A percentile compares a stretch with the other conserved stretches of the same genome.
Evolutionary conservation across 2,113 vertebrate species (phyloP).

Genomic region (Protomyctophum bolini): DNA sequence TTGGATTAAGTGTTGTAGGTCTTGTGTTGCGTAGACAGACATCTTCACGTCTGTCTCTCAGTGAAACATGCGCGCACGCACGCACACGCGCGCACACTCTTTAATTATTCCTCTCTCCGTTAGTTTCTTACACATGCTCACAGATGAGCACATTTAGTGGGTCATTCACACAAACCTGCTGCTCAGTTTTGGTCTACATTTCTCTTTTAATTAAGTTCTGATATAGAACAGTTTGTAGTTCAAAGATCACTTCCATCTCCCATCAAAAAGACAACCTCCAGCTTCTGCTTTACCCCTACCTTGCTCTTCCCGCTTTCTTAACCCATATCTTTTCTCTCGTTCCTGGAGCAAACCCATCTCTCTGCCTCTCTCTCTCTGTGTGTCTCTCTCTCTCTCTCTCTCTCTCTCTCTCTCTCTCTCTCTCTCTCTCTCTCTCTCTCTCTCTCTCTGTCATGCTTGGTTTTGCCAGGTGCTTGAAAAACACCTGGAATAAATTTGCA

Average conservation of each 20-base stretch:
- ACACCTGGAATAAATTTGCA: no score
- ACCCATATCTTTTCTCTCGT: background rate
- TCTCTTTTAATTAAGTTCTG: slow-evolving; percentile 41
- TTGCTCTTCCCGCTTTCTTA: background rate
- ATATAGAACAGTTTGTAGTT: background rate
- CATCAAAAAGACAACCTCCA: background rate
- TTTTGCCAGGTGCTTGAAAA: no score
- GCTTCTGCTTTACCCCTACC: background rate
- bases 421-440: background rate
- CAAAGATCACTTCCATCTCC: background rate
- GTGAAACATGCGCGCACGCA: background rate
- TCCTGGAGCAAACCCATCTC: background rate
- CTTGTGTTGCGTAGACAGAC: slow-evolving; percentile 21
- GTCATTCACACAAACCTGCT: background rate
- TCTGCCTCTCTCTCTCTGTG: background rate
- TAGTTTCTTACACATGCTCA: background rate
- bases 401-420: background rate
- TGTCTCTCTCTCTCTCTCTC: background rate
- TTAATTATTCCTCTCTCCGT: no score
- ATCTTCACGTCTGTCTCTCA: slow-evolving; percentile 3
- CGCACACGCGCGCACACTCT: background rate
- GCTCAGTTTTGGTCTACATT: slow-evolving; percentile 29
- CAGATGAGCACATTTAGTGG: background rate
- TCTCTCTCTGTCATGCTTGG: background rate
- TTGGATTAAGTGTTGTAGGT: slow-evolving; percentile 9